These are phyloP conservation scores for Forbesichthys papilliferus DNA, from an alignment of 2,113 vertebrate species.

Conservation along the genomic window DNA sequence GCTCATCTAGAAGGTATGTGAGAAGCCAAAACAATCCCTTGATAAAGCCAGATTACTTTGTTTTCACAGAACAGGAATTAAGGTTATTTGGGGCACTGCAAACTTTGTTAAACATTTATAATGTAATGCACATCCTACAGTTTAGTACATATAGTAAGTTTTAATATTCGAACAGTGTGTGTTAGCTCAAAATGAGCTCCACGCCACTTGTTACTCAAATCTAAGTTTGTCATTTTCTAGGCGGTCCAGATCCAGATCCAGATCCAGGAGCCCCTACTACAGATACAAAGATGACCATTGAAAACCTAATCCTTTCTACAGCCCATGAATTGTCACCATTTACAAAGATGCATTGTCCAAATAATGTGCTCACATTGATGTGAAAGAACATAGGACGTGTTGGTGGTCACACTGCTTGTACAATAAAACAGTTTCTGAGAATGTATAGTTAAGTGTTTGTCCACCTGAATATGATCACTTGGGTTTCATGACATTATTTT, in stretches of 20 bases:
- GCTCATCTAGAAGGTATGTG: conserved; percentile 77
- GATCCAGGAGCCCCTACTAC: conserved; percentile 75
- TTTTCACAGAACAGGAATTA: conserved; percentile 2
- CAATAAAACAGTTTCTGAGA: conserved; percentile 6
- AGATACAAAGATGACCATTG: conserved; percentile 57
- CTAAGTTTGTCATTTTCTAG: conserved; percentile 32
- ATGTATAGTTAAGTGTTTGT: conserved; percentile 9
- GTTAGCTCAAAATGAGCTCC: neutral
- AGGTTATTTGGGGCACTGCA: neutral
- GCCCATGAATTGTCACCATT: neutral
- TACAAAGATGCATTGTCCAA: neutral
- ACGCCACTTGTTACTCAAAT: neutral
- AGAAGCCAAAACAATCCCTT: conserved; percentile 43
- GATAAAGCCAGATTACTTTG: conserved; percentile 18
- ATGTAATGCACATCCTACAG: no score
- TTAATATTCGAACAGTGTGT: neutral
- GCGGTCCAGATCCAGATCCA: conserved; percentile 72
- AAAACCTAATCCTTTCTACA: conserved; percentile 9
- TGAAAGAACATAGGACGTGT: neutral
- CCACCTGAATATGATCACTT: conserved; percentile 8
- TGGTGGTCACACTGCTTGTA: conserved; percentile 4
- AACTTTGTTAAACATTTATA: neutral
- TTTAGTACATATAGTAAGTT: no score
- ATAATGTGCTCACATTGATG: neutral
- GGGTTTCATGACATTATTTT: conserved; percentile 16